Percentiles rank a stretch among this genome's conserved stretches.
Conservation (phyloP, 2,113 vertebrate species). For the Chaenogobius annularis region DNA sequence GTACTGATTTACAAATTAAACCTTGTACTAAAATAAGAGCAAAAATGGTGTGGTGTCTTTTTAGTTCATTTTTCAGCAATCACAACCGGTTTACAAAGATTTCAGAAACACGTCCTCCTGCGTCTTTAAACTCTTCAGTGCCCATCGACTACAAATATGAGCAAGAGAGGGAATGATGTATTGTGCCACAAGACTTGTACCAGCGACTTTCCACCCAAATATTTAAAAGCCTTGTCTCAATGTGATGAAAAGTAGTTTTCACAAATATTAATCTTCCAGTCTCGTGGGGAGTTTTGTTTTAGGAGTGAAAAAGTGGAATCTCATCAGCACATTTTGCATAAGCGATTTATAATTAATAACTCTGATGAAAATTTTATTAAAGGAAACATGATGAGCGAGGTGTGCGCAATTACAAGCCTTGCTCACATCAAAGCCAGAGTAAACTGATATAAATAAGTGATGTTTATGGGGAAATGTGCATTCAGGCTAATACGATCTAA, state of each 20-base stretch:
- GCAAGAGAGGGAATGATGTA: too few relatives aligned
- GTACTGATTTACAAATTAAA: too few relatives aligned
- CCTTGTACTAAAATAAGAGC: too few relatives aligned
- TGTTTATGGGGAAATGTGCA: slow-evolving; percentile 63
- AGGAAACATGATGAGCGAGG: slow-evolving; percentile 79
- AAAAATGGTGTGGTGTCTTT: too few relatives aligned
- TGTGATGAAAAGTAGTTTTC: neutral
- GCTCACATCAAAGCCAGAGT: slow-evolving; percentile 78
- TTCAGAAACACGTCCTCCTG: too few relatives aligned
- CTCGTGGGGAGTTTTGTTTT: slow-evolving; percentile 58
- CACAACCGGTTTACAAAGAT: too few relatives aligned
- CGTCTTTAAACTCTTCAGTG: too few relatives aligned
- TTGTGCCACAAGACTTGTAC: too few relatives aligned
- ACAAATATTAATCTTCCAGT: neutral
- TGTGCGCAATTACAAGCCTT: slow-evolving; percentile 74
- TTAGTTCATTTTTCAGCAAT: too few relatives aligned
- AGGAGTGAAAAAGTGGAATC: slow-evolving; percentile 55
- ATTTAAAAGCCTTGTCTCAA: slow-evolving; percentile 6
- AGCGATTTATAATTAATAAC: slow-evolving; percentile 74
- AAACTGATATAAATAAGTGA: slow-evolving; percentile 78
- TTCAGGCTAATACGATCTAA: slow-evolving; percentile 53
- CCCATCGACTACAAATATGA: too few relatives aligned
- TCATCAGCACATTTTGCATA: slow-evolving; percentile 69
- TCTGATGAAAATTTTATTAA: slow-evolving; percentile 77
- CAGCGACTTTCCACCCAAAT: neutral